Base-by-base conservation (phyloP, 1,140 invertebrate species). In the Penaeus vannamei region DNA sequence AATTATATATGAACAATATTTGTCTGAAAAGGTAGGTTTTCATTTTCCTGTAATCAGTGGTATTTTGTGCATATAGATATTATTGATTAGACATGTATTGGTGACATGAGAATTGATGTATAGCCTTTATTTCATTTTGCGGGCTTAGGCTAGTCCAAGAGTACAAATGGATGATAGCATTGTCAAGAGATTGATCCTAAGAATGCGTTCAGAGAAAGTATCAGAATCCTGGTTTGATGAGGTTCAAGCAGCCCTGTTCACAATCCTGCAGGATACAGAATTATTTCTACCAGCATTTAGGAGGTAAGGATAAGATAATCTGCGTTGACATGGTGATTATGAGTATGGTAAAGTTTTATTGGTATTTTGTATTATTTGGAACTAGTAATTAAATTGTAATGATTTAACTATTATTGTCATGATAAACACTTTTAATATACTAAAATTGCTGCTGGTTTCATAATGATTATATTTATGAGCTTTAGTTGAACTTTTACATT, bases 141-240 rank as follows among this genome's bases (percentile, higher is more conserved):
- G 53, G 14, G 14, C 92, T 12, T 91, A 95, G 94, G 95, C 95
- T 29, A 94, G 95, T 26, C 94, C 95, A 7, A 95, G 94, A 92
- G 93, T 97, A 8, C 94, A 94, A 89, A 92, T 97, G 17, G 96
- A 96, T 87, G 95, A 96, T 89, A 92, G 92, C 69, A 92, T 96
- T 17, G 93, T 96, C 2, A 95, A 95, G 86, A 94, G 93, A 92
- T 93, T 97, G 61, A 91, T 96, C 32, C 93, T 94, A 84, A 94
- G 95, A 91, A 95, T 97, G 86, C 95, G 95, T 91, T 95, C 94
- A 85, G 93, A 94, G 91, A 92, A 92, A 85, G 92, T 95, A 20
- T 94, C 95, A 76, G 96, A 97, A 91, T 93, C 93, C 7, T 97
- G 97, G 95, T 98, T 99, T 93, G 97, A 98, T 93, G 96, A 97